These are phyloP conservation scores for Sinella curviseta DNA, from an alignment of 1,140 invertebrate species.

Conservation along the genomic window DNA sequence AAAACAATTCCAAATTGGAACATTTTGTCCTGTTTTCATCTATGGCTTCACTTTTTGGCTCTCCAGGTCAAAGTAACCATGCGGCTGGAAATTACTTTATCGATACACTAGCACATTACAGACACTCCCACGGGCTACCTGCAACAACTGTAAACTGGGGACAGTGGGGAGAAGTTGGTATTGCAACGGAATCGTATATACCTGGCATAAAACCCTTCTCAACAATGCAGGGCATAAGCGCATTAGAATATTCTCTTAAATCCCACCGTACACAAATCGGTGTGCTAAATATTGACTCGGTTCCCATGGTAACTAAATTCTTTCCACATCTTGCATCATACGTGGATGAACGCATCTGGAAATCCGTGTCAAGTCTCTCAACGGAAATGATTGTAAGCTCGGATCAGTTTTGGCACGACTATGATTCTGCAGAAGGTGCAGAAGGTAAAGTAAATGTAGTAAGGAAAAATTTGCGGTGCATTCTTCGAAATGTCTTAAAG, in stretches of 20 bases:
- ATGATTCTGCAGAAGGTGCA: too few relatives aligned
- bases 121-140: background rate
- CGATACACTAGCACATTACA: background rate
- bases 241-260: background rate
- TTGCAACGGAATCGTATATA: background rate
- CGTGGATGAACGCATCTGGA: too few relatives aligned
- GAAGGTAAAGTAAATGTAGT: too few relatives aligned
- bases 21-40: constrained; percentile 10
- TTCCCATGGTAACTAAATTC: background rate
- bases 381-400: too few relatives aligned
- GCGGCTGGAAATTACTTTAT: background rate
- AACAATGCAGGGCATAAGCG: background rate
- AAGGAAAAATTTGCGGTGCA: too few relatives aligned
- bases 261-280: background rate
- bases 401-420: too few relatives aligned
- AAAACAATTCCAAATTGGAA: background rate
- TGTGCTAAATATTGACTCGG: background rate
- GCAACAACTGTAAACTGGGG: background rate
- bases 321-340: too few relatives aligned
- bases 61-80: background rate
- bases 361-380: too few relatives aligned
- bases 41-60: too few relatives aligned
- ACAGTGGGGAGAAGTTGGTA: constrained; percentile 8
- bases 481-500: too few relatives aligned
- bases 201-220: background rate